A percentile compares a stretch with the other conserved stretches of the same genome.
These are phyloP conservation scores for Periplaneta americana DNA, from an alignment of 1,140 invertebrate species.

Conservation along the genomic window DNA sequence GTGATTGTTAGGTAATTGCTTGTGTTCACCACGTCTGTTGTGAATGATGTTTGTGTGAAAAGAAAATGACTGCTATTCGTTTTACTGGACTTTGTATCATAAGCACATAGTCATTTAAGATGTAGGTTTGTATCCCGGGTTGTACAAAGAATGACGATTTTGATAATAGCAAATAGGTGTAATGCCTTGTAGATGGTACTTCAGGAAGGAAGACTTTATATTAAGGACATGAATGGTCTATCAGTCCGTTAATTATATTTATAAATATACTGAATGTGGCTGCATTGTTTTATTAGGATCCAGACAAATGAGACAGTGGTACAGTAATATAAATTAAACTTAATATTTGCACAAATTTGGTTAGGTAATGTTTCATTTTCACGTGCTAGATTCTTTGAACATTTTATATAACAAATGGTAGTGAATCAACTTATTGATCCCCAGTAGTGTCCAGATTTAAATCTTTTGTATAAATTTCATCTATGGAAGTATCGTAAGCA, in stretches of 20 bases:
- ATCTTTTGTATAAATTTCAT: no score
- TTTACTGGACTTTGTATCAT: background rate
- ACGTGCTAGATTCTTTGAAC: no score
- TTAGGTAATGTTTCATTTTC: no score
- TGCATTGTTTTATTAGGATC: background rate
- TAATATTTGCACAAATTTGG: background rate
- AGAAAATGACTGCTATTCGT: background rate
- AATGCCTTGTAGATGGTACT: background rate
- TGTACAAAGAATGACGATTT: background rate
- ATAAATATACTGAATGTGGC: background rate
- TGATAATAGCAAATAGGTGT: background rate
- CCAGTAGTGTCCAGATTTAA: no score
- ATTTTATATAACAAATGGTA: no score
- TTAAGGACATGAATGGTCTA: no score
- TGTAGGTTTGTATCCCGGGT: background rate
- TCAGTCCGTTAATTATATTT: no score
- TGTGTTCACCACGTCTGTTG: background rate
- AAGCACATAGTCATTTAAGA: background rate
- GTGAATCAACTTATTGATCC: no score
- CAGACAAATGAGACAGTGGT: background rate
- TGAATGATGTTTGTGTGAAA: background rate
- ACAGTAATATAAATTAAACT: background rate
- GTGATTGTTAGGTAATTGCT: background rate
- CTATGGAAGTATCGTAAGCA: no score
- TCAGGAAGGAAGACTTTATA: background rate